These are phyloP conservation scores for Apocheima hispidaria DNA, from an alignment of 2,888 invertebrate genomes.

Conservation along the genomic window DNA sequence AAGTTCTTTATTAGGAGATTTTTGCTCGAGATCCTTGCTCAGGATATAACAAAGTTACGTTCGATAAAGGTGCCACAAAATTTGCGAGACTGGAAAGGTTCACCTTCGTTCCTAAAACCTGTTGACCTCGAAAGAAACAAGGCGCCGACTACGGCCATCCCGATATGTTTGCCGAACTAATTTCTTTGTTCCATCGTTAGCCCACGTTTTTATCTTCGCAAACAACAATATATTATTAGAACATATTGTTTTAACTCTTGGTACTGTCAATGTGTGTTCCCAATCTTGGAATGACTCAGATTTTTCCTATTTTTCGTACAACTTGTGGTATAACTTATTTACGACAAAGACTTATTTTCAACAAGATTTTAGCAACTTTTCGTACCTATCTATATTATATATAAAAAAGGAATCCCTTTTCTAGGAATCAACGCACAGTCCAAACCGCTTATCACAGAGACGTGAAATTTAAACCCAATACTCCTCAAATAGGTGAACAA, in stretches of 20 bases:
- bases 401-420: no score
- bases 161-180: constrained; percentile 44
- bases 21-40: background rate
- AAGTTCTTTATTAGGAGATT: background rate
- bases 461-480: no score
- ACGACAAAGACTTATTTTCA: background rate
- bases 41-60: background rate
- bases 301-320: constrained; percentile 1
- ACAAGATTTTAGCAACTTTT: no score
- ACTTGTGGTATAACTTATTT: background rate
- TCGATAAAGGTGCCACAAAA: background rate
- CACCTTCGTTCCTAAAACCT: constrained; percentile 26
- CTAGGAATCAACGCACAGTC: no score
- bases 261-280: constrained; percentile 15
- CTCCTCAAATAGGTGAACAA: no score
- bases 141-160: constrained; percentile 32
- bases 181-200: constrained; percentile 38
- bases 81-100: constrained; percentile 9
- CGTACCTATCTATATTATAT: no score
- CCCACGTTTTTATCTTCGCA: constrained; percentile 30
- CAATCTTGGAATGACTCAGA: constrained; percentile 3
- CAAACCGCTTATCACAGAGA: no score
- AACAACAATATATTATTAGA: constrained; percentile 29
- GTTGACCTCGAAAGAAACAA: constrained; percentile 35
- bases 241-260: constrained; percentile 19